phyloP scores from a whole-genome alignment of 2,113 vertebrate genomes.

The Lophura nycthemera region DNA sequence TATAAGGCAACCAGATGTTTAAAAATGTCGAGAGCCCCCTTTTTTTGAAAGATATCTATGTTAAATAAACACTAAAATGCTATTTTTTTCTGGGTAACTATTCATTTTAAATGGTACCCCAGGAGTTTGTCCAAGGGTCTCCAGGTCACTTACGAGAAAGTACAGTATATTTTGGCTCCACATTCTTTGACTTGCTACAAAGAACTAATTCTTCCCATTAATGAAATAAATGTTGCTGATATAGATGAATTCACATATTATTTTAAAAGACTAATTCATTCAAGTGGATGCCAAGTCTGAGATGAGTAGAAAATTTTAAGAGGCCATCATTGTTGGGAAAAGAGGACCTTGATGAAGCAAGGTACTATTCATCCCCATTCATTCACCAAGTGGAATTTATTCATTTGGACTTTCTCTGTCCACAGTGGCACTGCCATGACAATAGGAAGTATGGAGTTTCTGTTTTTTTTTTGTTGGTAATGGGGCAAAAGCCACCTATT shows the following conservation, averaged over 20 bases:
- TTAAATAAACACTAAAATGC: slow-evolving; percentile 79
- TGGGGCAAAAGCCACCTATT: neutral
- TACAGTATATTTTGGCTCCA: slow-evolving; percentile 76
- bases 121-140: slow-evolving; percentile 83
- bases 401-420: neutral
- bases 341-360: neutral
- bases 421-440: neutral
- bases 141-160: slow-evolving; percentile 76
- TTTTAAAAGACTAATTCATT: slow-evolving; percentile 67
- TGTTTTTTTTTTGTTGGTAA: neutral
- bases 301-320: slow-evolving; percentile 22
- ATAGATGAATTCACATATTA: slow-evolving; percentile 75
- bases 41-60: slow-evolving; percentile 58
- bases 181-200: slow-evolving; percentile 73
- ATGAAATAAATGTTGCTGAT: slow-evolving; percentile 73
- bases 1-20: slow-evolving; percentile 80
- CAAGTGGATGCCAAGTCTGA: slow-evolving; percentile 48
- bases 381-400: neutral
- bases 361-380: slow-evolving; percentile 18
- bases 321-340: neutral
- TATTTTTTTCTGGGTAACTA: slow-evolving; percentile 77
- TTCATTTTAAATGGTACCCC: slow-evolving; percentile 80
- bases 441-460: neutral
- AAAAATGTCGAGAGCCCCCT: slow-evolving; percentile 70
- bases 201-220: slow-evolving; percentile 84